These are phyloP conservation scores for Beroe forskalii DNA, from an alignment of 37 sponge, comb jelly and placozoan species.

Conservation along the genomic window DNA sequence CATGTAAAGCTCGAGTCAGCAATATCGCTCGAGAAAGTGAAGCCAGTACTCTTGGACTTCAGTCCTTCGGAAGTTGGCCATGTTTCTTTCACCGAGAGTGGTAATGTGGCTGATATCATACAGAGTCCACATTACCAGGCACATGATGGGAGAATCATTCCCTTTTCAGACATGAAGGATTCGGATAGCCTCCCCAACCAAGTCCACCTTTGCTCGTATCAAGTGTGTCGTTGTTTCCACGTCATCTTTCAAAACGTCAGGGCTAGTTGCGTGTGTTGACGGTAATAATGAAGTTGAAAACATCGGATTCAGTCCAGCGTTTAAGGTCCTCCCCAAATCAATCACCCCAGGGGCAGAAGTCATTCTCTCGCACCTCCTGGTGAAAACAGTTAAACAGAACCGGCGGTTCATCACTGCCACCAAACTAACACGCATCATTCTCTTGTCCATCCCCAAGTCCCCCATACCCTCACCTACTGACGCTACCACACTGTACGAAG, in stretches of 20 bases:
- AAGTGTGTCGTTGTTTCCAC: not conserved
- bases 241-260: not conserved
- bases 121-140: not conserved
- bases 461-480: not conserved
- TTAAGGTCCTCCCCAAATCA: not conserved
- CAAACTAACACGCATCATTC: not conserved
- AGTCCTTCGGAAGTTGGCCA: not conserved
- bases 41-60: not conserved
- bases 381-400: not conserved
- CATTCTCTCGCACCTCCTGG: not conserved
- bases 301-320: slow-evolving; percentile 7
- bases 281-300: not conserved
- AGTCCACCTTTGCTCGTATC: not conserved
- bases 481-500: not conserved
- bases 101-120: not conserved
- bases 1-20: not conserved
- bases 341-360: not conserved
- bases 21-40: not conserved
- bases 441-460: not conserved
- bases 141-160: not conserved
- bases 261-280: not conserved
- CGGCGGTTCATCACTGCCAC: not conserved
- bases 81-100: not conserved
- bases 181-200: not conserved
- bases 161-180: not conserved